Evolutionary conservation across 2,797 vertebrate species (phyloP).

Genomic region (Karalla daura): DNA sequence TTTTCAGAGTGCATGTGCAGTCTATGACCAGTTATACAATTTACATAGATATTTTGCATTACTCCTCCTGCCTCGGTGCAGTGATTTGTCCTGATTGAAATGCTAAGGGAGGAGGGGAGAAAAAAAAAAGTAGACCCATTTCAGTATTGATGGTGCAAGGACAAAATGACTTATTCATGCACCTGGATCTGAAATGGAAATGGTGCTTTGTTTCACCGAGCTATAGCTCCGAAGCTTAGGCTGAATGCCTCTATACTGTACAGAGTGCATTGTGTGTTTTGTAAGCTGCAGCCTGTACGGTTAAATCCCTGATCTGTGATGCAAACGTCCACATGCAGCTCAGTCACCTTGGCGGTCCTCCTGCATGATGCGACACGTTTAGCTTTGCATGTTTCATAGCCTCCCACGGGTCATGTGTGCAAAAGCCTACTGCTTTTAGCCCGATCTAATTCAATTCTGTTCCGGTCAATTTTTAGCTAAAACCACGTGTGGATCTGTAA

Average conservation of each 20-base stretch:
- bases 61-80: background rate
- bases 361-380: conserved; percentile 4
- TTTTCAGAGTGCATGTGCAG: background rate
- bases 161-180: conserved; percentile 51
- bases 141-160: conserved; percentile 37
- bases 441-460: too few species aligned
- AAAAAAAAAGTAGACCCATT: background rate
- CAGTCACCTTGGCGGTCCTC: conserved; percentile 28
- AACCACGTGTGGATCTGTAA: too few species aligned
- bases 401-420: too few species aligned
- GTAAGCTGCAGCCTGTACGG: background rate
- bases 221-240: conserved; percentile 4
- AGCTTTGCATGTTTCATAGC: background rate
- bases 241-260: background rate
- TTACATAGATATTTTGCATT: conserved; percentile 22
- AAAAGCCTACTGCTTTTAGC: too few species aligned
- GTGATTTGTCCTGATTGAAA: conserved; percentile 22
- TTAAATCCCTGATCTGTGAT: conserved; percentile 31
- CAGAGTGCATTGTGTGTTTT: too few species aligned
- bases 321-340: conserved; percentile 23
- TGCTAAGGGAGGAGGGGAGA: background rate
- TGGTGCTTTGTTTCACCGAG: conserved; percentile 14
- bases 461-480: too few species aligned
- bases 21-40: background rate
- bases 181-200: conserved; percentile 22